Evolutionary conservation across 2,888 invertebrate genomes (phyloP).

Genomic region (Desoria tigrina): DNA sequence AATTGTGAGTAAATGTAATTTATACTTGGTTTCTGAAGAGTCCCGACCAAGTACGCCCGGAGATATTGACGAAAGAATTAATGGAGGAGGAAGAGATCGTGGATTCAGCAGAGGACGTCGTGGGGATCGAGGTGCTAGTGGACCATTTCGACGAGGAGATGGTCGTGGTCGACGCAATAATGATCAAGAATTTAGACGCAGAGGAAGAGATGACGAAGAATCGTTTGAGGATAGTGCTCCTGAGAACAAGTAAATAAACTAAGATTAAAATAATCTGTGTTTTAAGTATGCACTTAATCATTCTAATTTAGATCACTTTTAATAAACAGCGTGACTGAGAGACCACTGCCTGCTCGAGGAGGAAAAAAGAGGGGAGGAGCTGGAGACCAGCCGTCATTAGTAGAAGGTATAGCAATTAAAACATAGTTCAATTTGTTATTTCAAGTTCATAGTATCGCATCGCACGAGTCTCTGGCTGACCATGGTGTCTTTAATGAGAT

Average conservation of each 20-base stretch:
- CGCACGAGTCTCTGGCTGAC: neutral
- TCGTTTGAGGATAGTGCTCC: slow-evolving; percentile 39
- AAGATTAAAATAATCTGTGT: no score
- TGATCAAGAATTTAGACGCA: slow-evolving; percentile 44
- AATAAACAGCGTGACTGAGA: slow-evolving; percentile 40
- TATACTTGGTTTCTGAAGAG: slow-evolving; percentile 24
- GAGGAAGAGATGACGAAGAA: slow-evolving; percentile 46
- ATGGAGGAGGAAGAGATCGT: slow-evolving; percentile 37
- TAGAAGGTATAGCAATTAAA: slow-evolving; percentile 42
- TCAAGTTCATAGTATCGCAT: no score
- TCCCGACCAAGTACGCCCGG: slow-evolving; percentile 53
- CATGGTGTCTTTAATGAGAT: neutral
- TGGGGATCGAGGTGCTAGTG: slow-evolving; percentile 37
- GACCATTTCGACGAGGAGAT: slow-evolving; percentile 35
- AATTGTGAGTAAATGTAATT: no score
- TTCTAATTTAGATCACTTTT: slow-evolving; percentile 11
- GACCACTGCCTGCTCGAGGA: slow-evolving; percentile 38
- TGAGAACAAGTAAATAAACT: slow-evolving; percentile 42
- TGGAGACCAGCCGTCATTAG: slow-evolving; percentile 46
- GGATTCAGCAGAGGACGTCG: slow-evolving; percentile 41
- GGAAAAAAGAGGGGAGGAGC: slow-evolving; percentile 46
- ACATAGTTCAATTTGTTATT: slow-evolving; percentile 4
- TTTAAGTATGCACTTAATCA: neutral
- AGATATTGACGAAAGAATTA: slow-evolving; percentile 52
- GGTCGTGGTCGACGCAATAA: slow-evolving; percentile 31